phyloP scores from a whole-genome alignment of 2,797 vertebrate species.

The Gymnothorax reevesii region DNA sequence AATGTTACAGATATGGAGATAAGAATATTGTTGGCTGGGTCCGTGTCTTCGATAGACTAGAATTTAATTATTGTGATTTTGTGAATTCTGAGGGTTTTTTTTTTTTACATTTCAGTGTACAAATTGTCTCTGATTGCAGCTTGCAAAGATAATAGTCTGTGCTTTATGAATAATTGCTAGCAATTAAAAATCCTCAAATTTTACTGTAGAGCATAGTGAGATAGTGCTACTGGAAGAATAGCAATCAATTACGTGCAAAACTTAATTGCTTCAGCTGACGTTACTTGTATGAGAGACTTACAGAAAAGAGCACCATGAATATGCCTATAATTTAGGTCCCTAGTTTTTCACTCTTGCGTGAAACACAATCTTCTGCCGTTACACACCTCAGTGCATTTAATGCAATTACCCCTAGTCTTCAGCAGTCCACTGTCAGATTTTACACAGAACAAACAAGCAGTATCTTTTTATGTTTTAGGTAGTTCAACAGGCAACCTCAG shows the following conservation, averaged over 20 bases:
- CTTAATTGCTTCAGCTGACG: slow-evolving; percentile 38
- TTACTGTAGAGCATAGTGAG: slow-evolving; percentile 60
- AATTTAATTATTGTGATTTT: slow-evolving; percentile 69
- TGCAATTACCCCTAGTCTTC: neutral
- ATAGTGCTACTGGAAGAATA: slow-evolving; percentile 59
- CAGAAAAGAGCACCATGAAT: slow-evolving; percentile 21
- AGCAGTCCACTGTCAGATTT: neutral
- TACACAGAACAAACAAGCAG: neutral
- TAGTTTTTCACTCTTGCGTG: neutral
- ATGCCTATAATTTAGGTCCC: slow-evolving; percentile 4
- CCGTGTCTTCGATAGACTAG: slow-evolving; percentile 48
- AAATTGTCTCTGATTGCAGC: slow-evolving; percentile 69
- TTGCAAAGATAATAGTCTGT: slow-evolving; percentile 67
- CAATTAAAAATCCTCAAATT: slow-evolving; percentile 68
- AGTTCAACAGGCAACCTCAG: neutral
- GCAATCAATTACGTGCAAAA: slow-evolving; percentile 51
- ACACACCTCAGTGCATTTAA: neutral
- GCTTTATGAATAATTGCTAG: slow-evolving; percentile 73
- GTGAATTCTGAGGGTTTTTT: slow-evolving; percentile 59
- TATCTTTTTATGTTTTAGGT: neutral
- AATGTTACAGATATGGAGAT: slow-evolving; percentile 21
- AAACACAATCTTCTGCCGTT: neutral
- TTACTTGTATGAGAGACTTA: slow-evolving; percentile 19
- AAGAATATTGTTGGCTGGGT: slow-evolving; percentile 27
- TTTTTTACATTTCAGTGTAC: slow-evolving; percentile 55